These are phyloP conservation scores for Umimayanthus chanpuru DNA, from an alignment of 92 coral and sea anemone genomes.

Conservation along the genomic window DNA sequence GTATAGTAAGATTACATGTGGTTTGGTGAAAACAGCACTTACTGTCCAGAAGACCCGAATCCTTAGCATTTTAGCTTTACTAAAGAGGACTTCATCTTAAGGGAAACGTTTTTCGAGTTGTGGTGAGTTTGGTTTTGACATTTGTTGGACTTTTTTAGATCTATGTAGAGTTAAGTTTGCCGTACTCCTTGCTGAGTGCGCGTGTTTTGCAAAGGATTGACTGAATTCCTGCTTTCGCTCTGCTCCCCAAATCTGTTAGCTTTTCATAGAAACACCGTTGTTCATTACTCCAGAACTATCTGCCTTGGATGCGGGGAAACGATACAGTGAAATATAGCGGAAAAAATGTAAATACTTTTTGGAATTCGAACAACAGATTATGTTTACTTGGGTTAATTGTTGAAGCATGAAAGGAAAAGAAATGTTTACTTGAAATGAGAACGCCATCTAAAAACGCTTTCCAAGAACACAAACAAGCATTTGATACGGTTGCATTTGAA, in stretches of 20 bases:
- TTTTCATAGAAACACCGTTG: background rate
- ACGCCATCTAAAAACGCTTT: background rate
- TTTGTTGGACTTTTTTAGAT: background rate
- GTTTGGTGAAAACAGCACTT: background rate
- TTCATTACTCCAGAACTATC: background rate
- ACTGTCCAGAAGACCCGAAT: background rate
- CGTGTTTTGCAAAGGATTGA: background rate
- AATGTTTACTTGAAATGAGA: background rate
- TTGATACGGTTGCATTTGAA: background rate
- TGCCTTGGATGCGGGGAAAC: background rate
- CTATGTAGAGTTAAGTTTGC: background rate
- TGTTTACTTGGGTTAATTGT: background rate
- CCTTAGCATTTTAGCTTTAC: background rate
- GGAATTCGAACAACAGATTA: background rate
- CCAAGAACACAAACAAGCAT: background rate
- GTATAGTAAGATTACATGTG: background rate
- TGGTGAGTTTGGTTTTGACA: constrained; percentile 6
- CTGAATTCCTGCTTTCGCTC: background rate
- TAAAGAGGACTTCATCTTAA: background rate
- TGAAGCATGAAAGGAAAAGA: constrained; percentile 7
- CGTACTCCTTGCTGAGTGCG: background rate
- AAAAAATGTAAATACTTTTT: background rate
- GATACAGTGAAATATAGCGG: background rate
- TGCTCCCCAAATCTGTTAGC: background rate
- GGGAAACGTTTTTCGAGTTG: background rate